A percentile compares a stretch with the other conserved stretches of the same genome.
Conservation (phyloP, 2,113 vertebrate species). For the Puffinus mauretanicus region DNA sequence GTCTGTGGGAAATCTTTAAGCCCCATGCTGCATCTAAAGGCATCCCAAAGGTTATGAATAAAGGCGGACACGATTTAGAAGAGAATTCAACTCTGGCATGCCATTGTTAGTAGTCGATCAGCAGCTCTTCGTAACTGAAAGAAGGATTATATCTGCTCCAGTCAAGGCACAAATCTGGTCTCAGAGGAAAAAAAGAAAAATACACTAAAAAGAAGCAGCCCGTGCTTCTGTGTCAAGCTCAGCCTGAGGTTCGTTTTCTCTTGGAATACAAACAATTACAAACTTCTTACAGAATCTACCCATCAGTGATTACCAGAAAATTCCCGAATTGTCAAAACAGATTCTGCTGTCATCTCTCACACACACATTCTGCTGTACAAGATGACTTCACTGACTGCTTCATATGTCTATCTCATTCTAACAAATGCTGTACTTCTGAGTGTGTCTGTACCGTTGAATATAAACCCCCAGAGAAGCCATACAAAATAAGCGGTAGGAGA, state of each 20-base stretch:
- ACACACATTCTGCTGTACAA: background rate
- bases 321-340: background rate
- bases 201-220: background rate
- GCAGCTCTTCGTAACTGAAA: background rate
- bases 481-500: background rate
- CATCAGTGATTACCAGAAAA: background rate
- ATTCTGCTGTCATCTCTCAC: background rate
- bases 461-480: background rate
- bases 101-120: background rate
- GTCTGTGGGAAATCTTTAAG: constrained; percentile 1
- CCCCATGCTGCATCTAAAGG: background rate
- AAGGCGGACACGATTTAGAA: background rate
- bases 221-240: background rate
- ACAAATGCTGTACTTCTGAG: background rate
- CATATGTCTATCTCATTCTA: background rate
- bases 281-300: background rate
- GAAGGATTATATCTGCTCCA: background rate
- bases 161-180: background rate
- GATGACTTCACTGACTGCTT: background rate
- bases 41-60: background rate
- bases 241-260: background rate
- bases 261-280: background rate
- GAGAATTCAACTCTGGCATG: background rate
- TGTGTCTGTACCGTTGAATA: background rate
- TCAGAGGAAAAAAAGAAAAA: background rate